Evolutionary conservation across 2,113 vertebrate genomes (phyloP).

Genomic region (Chaetodon auriga): DNA sequence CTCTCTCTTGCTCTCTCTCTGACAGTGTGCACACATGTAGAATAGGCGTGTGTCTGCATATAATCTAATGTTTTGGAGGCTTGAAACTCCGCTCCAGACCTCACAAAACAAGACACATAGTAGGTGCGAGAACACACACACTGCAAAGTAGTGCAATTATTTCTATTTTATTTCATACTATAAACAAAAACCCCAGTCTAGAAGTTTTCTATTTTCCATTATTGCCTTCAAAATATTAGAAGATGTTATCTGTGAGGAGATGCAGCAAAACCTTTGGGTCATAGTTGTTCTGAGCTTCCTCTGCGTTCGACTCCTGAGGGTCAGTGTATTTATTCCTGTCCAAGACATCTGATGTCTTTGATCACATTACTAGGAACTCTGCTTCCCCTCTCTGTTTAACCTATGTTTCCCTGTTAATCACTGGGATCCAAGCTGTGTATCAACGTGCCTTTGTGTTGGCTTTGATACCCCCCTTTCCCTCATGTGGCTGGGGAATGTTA

Average conservation of each 20-base stretch:
- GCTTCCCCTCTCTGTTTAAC: constrained; percentile 73
- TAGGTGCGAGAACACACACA: constrained; percentile 12
- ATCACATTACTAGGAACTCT: constrained; percentile 43
- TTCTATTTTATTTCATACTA: neutral
- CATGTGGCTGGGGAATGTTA: constrained; percentile 68
- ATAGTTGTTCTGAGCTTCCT: neutral
- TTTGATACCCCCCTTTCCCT: constrained; percentile 67
- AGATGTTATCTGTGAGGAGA: neutral
- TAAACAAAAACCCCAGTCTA: neutral
- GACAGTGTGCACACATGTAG: constrained; percentile 21
- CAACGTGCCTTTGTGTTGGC: constrained; percentile 61
- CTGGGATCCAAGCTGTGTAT: constrained; percentile 51
- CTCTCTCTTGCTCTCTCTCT: constrained; percentile 5
- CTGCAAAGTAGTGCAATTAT: no score
- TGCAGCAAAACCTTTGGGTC: constrained; percentile 7
- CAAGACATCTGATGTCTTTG: constrained; percentile 54
- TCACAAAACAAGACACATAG: constrained; percentile 18
- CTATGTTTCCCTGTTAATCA: constrained; percentile 73
- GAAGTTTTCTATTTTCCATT: constrained; percentile 10
- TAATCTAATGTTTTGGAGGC: constrained; percentile 55
- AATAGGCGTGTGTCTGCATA: constrained; percentile 54
- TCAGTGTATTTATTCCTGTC: constrained; percentile 24
- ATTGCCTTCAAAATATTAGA: neutral
- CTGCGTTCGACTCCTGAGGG: constrained; percentile 11
- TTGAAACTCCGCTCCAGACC: constrained; percentile 17